Base-by-base conservation (phyloP, 2,113 vertebrate species). In the Coregonus clupeaformis region DNA sequence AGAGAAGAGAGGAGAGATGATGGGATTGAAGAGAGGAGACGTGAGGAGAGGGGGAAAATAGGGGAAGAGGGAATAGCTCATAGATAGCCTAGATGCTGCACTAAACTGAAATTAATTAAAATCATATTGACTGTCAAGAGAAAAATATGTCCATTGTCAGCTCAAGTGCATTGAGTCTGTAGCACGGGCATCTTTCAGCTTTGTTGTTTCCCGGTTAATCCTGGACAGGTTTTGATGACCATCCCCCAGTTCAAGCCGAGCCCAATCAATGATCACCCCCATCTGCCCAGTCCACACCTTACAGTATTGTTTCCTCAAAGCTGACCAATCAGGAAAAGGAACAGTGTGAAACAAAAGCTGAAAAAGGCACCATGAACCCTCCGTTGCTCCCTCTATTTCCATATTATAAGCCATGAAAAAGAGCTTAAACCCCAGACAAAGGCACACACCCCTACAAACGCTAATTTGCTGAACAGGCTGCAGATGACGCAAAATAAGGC, bases 401-500 rank as follows among this genome's bases (percentile, higher is more conserved):
- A 65, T 75, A 49, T 65, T 73, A 69, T 65, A 67, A 18, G n/a
- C 9, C 32, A 72, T 60, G 69, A 78, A 71, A 63, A 20, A 29
- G 22, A 67, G 68, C 30, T 64, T 68, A 72, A 86, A 75, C 63
- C 69, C 63, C 59, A 57, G 71, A 78, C 83, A 77, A 82, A 88
- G 80, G 79, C 80, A 75, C 82, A 86, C 82, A 86, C 79, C 84
- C 79, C 86, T 87, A 84, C 84, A 84, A 88, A 90, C 89, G 90
- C 86, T 90, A 88, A 91, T 91, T 85, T 84, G 80, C 85, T 45
- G 73, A 87, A 85, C 86, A 89, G 87, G 84, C 82, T 80, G 85
- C 83, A 90, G 85, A 90, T 91, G 89, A 90, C 89, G 89, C 85
- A 83, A 88, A 90, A 90, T 87, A 88, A 87, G 89, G 83, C 89